Evolutionary conservation across 2,888 invertebrate species (phyloP).

Genomic region (Rotaria socialis): DNA sequence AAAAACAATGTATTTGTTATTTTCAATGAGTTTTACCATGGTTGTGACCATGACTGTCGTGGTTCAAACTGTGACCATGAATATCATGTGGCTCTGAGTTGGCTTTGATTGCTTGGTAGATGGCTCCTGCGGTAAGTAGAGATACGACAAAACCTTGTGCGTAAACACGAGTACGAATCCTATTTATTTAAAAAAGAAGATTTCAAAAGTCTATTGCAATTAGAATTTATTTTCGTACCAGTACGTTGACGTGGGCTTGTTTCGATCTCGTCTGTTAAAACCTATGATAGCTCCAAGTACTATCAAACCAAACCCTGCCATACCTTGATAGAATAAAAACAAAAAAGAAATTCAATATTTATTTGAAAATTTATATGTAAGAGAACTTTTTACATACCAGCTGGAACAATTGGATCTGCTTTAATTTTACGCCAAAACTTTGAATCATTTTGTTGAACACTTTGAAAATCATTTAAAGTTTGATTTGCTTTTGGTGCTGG

Average conservation of each 20-base stretch:
- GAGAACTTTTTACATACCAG: neutral
- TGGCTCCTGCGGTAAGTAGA: neutral
- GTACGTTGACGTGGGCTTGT: neutral
- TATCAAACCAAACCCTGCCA: neutral
- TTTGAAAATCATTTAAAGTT: neutral
- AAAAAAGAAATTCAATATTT: neutral
- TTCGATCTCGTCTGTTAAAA: neutral
- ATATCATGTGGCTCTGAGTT: neutral
- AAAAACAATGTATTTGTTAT: neutral
- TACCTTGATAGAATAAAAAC: neutral
- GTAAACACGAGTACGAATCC: constrained; percentile 5
- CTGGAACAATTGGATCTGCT: neutral
- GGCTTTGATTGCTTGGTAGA: neutral
- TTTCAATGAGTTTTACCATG: too few relatives aligned
- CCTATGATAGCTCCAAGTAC: neutral
- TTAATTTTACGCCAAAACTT: neutral
- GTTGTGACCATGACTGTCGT: neutral
- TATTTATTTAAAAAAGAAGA: neutral
- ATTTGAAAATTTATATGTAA: neutral
- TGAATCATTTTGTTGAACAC: neutral
- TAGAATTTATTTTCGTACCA: neutral
- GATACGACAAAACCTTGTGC: constrained; percentile 8
- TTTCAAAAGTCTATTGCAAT: neutral
- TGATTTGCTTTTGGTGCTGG: neutral
- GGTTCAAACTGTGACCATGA: neutral